Evolutionary conservation across 2,113 vertebrate genomes (phyloP), one percentile per base, ranked within the genome.

Genomic region (Ivindomyrus marchei): DNA sequence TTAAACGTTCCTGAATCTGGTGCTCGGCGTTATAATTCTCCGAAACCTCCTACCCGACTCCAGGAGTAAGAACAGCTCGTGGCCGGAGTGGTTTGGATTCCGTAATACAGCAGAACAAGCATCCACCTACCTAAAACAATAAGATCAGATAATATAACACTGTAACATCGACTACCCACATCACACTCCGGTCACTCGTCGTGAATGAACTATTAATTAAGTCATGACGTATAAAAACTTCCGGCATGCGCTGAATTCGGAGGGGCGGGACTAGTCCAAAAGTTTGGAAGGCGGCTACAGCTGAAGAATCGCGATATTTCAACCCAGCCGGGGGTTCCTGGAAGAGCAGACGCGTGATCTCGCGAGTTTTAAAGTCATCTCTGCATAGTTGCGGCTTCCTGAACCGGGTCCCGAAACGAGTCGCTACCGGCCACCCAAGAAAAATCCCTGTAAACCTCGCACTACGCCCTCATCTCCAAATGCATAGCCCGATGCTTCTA

Each of bases 321-420:
- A 27, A 5, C 53, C 42, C 7, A 24, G 5, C 39, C 89, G 21
- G 19, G 52, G n/a, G 9, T 4, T 21, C n/a, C 50, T 17, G 83
- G 10, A 15, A 62, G 84, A 62, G 74, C 86, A 47, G 52, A 88
- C 66, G 53, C 24, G 52, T 85, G 83, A 89, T 92, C 92, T 91
- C 93, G 93, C 91, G 92, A 92, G 88, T 77, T 80, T 27, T 13
- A 31, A 50, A 88, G 56, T 88, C 74, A 90, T 89, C 92, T 88
- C 89, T 91, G 91, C 85, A 90, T 90, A 80, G 89, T 90, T 89
- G 89, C 91, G 89, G 88, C 91, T 93, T 94, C 92, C 92, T 92
- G 92, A 85, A 91, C 85, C 90, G 93, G 90, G 92, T 90, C 90
- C 88, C 39, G 89, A 50, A 87, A 39, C 47, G 83, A 88, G 39